These are phyloP conservation scores for Abrostola triplasia DNA, from an alignment of 2,888 invertebrate species.

Conservation along the genomic window DNA sequence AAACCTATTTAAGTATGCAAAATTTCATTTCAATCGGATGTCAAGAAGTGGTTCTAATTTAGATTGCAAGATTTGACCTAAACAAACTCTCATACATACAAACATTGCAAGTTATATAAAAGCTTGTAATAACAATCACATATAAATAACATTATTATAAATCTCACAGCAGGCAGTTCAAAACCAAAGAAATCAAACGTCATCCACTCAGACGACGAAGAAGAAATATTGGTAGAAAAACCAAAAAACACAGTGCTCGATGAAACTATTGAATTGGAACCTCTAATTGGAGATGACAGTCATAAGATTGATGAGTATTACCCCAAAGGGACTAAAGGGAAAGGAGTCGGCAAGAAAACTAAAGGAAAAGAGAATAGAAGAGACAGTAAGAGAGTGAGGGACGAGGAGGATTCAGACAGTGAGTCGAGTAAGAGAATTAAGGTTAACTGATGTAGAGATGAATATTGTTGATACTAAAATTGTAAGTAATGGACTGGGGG, in stretches of 20 bases:
- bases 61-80: no score
- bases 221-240: slow-evolving; percentile 44
- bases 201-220: slow-evolving; percentile 72
- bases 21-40: no score
- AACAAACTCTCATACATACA: no score
- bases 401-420: slow-evolving; percentile 57
- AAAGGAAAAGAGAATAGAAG: slow-evolving; percentile 66
- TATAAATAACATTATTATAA: background rate
- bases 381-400: slow-evolving; percentile 63
- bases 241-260: slow-evolving; percentile 73
- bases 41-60: no score
- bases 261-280: slow-evolving; percentile 71
- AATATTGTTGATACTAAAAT: no score
- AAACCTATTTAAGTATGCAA: no score
- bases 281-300: slow-evolving; percentile 73
- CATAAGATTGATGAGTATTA: slow-evolving; percentile 83
- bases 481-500: no score
- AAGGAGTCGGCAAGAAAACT: slow-evolving; percentile 66
- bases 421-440: slow-evolving; percentile 67
- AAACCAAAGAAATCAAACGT: slow-evolving; percentile 65
- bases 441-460: no score
- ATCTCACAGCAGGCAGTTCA: slow-evolving; percentile 62
- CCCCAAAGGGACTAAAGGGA: slow-evolving; percentile 64
- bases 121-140: no score
- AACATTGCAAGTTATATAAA: no score